phyloP scores from a whole-genome alignment of 2,113 vertebrate genomes.

The Corythoichthys intestinalis region DNA sequence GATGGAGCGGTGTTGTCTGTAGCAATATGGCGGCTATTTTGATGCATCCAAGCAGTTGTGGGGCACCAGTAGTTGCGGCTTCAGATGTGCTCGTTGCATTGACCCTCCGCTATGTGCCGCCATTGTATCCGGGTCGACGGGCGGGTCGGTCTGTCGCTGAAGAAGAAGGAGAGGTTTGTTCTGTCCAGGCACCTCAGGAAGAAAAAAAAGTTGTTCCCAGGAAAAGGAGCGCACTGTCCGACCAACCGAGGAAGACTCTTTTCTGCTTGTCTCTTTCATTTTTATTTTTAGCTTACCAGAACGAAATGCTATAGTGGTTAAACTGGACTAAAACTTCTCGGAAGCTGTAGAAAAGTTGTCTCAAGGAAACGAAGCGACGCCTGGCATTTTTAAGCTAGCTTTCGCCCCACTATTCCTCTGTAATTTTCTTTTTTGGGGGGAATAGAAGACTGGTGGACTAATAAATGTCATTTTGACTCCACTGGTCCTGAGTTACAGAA shows the following conservation, averaged over 20 bases:
- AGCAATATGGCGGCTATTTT: neutral
- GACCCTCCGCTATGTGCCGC: neutral
- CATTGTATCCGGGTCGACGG: neutral
- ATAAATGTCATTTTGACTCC: slow-evolving; percentile 33
- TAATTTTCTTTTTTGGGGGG: neutral
- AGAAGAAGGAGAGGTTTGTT: slow-evolving; percentile 7
- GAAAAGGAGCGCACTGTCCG: neutral
- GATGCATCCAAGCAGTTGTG: neutral
- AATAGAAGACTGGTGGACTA: neutral
- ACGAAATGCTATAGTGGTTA: neutral
- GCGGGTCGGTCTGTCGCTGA: neutral
- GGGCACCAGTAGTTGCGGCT: neutral
- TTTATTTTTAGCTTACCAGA: neutral
- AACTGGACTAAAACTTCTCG: neutral
- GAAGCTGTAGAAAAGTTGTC: neutral
- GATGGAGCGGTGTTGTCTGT: too few relatives aligned
- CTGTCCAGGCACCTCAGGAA: neutral
- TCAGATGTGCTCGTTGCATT: neutral
- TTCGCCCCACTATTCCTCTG: neutral
- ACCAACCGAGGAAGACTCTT: neutral
- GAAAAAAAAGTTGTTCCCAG: neutral
- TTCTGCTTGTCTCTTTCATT: neutral
- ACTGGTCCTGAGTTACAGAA: neutral
- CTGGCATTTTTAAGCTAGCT: neutral
- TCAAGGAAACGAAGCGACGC: neutral